A percentile compares a stretch with the other conserved stretches of the same genome.
Evolutionary conservation across 1,140 invertebrate species (phyloP).

Genomic region (Leptinotarsa undecemlineata): DNA sequence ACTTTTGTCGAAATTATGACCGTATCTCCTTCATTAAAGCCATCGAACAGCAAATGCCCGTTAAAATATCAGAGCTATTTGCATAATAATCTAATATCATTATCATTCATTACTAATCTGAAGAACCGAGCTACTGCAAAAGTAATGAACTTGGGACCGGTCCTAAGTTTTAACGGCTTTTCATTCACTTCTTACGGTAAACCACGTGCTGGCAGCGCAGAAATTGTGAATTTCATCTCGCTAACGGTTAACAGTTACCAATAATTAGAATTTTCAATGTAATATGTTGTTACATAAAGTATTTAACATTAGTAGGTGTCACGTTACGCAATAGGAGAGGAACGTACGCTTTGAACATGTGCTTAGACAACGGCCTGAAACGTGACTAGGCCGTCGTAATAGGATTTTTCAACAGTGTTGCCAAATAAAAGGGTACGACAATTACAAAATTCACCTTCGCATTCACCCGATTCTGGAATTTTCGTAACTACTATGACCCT

Average conservation of each 20-base stretch:
- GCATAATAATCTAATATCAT: too few relatives aligned
- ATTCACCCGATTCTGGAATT: too few relatives aligned
- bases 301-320: constrained; percentile 7
- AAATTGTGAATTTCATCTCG: constrained; percentile 14
- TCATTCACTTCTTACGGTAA: constrained; percentile 10
- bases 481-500: too few relatives aligned
- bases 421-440: not conserved
- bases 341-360: constrained; percentile 14
- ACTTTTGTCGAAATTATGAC: too few relatives aligned
- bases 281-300: constrained; percentile 14
- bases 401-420: not conserved
- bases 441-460: not conserved
- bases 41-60: too few relatives aligned
- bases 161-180: not conserved
- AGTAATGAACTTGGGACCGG: not conserved
- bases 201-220: constrained; percentile 8
- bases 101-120: too few relatives aligned
- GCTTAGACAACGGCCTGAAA: constrained; percentile 14
- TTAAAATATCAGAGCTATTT: too few relatives aligned
- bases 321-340: constrained; percentile 12
- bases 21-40: too few relatives aligned
- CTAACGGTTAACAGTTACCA: constrained; percentile 14
- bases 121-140: too few relatives aligned
- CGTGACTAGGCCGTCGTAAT: not conserved
- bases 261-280: constrained; percentile 19